Evolutionary conservation across 2,888 invertebrate genomes (phyloP).

Genomic region (Oscheius sp.): DNA sequence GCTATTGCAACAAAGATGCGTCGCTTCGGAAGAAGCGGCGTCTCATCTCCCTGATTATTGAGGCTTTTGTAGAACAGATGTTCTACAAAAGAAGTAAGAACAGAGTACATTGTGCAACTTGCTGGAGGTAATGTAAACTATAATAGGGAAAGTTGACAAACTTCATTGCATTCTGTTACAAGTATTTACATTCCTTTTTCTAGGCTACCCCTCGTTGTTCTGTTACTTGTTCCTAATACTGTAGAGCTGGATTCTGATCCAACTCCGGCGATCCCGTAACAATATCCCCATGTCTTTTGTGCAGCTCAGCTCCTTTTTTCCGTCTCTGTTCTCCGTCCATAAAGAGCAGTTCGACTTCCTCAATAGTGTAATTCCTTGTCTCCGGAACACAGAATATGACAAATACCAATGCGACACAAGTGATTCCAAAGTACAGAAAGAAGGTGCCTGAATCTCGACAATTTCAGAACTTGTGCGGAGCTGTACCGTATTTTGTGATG

Average conservation of each 20-base stretch:
- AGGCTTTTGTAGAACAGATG: too few relatives aligned
- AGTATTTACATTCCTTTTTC: neutral
- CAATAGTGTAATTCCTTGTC: conserved; percentile 76
- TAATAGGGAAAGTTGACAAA: too few relatives aligned
- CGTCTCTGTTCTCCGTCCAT: conserved; percentile 38
- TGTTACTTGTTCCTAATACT: conserved; percentile 25
- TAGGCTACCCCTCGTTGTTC: conserved; percentile 3
- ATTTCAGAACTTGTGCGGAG: neutral
- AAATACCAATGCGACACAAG: conserved; percentile 75
- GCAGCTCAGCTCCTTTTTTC: conserved; percentile 25
- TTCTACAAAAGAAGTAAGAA: too few relatives aligned
- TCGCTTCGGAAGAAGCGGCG: too few relatives aligned
- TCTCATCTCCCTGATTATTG: too few relatives aligned
- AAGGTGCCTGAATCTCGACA: conserved; percentile 75
- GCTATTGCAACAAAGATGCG: too few relatives aligned
- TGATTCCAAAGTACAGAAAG: conserved; percentile 76
- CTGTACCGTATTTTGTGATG: conserved; percentile 65
- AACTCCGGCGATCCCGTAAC: conserved; percentile 11
- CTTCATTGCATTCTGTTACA: neutral
- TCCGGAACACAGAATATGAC: conserved; percentile 77
- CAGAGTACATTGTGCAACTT: too few relatives aligned
- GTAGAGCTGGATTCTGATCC: conserved; percentile 18
- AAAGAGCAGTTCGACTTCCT: conserved; percentile 73
- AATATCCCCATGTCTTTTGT: conserved; percentile 26
- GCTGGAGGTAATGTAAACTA: too few relatives aligned